Conservation (phyloP, 2,113 vertebrate genomes). For the Leptosomus discolor region DNA sequence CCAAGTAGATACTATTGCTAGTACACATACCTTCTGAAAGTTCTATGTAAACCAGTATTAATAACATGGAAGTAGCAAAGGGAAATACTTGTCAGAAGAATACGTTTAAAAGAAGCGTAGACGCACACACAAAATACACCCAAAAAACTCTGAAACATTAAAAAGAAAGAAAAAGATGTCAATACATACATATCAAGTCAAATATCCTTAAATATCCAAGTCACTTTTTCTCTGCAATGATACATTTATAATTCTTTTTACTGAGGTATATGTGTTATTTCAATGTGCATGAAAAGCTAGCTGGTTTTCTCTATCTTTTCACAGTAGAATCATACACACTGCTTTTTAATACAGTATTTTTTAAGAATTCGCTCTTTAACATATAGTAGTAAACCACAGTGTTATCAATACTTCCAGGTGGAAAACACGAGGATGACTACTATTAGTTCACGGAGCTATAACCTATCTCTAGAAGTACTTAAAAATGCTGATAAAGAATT, state of each 20-base stretch:
- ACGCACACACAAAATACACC: neutral
- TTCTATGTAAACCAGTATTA: neutral
- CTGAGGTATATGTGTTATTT: constrained; percentile 2
- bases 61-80: constrained; percentile 16
- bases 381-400: neutral
- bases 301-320: neutral
- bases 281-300: constrained; percentile 7
- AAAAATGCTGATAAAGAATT: too few relatives aligned
- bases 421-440: neutral
- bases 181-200: neutral
- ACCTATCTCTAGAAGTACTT: neutral
- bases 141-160: constrained; percentile 21
- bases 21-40: neutral
- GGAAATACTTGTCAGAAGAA: constrained; percentile 24
- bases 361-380: neutral
- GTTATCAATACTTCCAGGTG: neutral
- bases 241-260: neutral
- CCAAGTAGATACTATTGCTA: neutral
- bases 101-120: neutral
- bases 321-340: neutral
- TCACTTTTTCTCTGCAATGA: neutral
- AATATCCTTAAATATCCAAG: neutral
- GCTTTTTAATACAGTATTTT: neutral
- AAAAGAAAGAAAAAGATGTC: neutral
- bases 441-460: neutral